These are phyloP conservation scores for Epizoanthus stellaris DNA, from an alignment of 92 coral and sea anemone species.

Conservation along the genomic window DNA sequence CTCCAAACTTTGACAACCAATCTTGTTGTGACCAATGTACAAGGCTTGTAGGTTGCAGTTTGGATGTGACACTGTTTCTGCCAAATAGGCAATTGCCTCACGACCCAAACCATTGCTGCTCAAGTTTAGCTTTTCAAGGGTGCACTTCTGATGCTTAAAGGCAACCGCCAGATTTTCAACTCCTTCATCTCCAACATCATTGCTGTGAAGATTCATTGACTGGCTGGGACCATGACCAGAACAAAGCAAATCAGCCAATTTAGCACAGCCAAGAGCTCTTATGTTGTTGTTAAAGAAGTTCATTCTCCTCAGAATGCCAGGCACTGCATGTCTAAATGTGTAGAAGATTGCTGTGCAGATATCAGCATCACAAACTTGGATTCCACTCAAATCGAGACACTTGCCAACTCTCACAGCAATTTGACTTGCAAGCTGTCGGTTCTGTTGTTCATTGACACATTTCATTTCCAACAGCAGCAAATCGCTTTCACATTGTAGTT, in stretches of 20 bases:
- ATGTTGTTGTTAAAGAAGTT: constrained; percentile 24
- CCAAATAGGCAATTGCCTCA: neutral
- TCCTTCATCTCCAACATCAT: constrained; percentile 32
- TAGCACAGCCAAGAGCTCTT: constrained; percentile 14
- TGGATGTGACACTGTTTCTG: constrained; percentile 44
- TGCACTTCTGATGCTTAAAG: constrained; percentile 1
- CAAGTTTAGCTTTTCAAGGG: constrained; percentile 14
- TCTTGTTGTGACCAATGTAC: constrained; percentile 60
- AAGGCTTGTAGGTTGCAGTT: constrained; percentile 51
- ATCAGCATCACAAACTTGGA: constrained; percentile 23
- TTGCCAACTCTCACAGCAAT: constrained; percentile 13
- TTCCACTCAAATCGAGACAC: constrained; percentile 28
- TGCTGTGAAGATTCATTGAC: constrained; percentile 18
- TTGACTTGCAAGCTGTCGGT: constrained; percentile 17
- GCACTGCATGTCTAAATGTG: neutral
- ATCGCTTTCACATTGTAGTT: constrained; percentile 11
- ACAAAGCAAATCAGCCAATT: constrained; percentile 6
- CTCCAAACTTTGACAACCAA: constrained; percentile 51
- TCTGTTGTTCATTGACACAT: constrained; percentile 28
- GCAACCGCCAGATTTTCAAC: neutral
- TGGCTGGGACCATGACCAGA: constrained; percentile 16
- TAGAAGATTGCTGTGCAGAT: constrained; percentile 23
- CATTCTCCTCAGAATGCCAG: neutral
- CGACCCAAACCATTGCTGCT: constrained; percentile 26
- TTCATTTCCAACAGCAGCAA: constrained; percentile 27